Percentiles rank a stretch among this genome's conserved stretches.
These are phyloP conservation scores for Hypselothyrea guttata DNA, from an alignment of 2,888 invertebrate species.

Conservation along the genomic window DNA sequence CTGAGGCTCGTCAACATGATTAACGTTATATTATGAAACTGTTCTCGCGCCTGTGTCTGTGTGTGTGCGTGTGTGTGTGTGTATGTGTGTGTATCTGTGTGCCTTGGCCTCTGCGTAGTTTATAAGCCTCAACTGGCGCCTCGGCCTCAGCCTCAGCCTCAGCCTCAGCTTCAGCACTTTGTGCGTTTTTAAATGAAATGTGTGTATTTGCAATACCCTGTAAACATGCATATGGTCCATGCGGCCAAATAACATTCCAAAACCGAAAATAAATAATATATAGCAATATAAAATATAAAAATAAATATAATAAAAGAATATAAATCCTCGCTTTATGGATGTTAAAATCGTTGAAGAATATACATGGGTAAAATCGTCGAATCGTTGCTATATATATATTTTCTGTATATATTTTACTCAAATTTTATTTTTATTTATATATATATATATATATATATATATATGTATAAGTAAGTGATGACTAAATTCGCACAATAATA, in stretches of 20 bases:
- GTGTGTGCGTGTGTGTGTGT: background rate
- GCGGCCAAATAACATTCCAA: background rate
- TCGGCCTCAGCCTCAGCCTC: too few relatives aligned
- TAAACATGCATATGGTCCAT: background rate
- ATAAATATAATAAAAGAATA: background rate
- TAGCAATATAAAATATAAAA: too few relatives aligned
- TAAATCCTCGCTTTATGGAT: too few relatives aligned
- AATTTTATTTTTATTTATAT: too few relatives aligned
- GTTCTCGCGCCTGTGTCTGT: conserved; percentile 7
- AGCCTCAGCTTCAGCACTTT: conserved; percentile 22
- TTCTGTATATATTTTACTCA: too few relatives aligned
- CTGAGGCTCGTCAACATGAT: conserved; percentile 65
- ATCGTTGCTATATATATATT: too few relatives aligned
- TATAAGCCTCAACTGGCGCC: conserved; percentile 40
- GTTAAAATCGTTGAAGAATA: too few relatives aligned
- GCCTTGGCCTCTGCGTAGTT: conserved; percentile 31
- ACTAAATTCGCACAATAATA: too few relatives aligned
- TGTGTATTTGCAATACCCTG: conserved; percentile 25
- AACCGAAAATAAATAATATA: background rate
- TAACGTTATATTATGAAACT: conserved; percentile 64
- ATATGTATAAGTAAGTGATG: too few relatives aligned
- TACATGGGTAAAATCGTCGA: too few relatives aligned
- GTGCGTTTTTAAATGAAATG: conserved; percentile 16
- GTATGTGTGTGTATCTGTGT: conserved; percentile 9
- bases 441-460: too few relatives aligned